phyloP scores from a whole-genome alignment of 1,140 invertebrate species.

The Macrobrachium rosenbergii region DNA sequence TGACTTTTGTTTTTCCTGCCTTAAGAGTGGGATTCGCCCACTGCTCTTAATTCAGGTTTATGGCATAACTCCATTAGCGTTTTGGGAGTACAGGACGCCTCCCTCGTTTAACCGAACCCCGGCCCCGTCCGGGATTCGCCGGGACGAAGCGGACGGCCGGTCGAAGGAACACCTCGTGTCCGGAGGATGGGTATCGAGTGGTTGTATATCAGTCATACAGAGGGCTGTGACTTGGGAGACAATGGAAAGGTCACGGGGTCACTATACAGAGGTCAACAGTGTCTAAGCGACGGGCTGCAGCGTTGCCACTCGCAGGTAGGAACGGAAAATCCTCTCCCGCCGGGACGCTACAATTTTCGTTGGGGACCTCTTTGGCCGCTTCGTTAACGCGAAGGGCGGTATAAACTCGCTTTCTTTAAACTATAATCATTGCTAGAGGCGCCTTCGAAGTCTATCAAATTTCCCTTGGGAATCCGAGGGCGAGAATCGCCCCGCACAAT shows the following conservation, averaged over 20 bases:
- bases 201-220: too few species aligned
- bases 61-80: constrained; percentile 55
- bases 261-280: too few species aligned
- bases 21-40: not conserved
- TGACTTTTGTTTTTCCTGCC: not conserved
- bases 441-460: too few species aligned
- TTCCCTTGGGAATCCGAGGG: too few species aligned
- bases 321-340: not conserved
- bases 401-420: too few species aligned
- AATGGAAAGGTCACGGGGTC: not conserved
- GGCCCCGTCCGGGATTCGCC: not conserved
- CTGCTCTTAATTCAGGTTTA: constrained; percentile 48
- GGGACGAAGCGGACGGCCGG: not conserved
- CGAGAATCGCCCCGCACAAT: too few species aligned
- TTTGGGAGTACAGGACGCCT: not conserved
- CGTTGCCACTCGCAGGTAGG: constrained; percentile 4
- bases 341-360: too few species aligned
- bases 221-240: constrained; percentile 1
- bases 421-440: too few species aligned
- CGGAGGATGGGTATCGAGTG: too few species aligned
- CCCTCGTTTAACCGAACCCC: not conserved
- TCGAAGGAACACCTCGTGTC: too few species aligned
- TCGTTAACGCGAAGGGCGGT: too few species aligned
- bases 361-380: too few species aligned
- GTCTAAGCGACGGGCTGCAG: not conserved